These are phyloP conservation scores for Congeria kusceri DNA, from an alignment of 2,888 invertebrate species.

Conservation along the genomic window DNA sequence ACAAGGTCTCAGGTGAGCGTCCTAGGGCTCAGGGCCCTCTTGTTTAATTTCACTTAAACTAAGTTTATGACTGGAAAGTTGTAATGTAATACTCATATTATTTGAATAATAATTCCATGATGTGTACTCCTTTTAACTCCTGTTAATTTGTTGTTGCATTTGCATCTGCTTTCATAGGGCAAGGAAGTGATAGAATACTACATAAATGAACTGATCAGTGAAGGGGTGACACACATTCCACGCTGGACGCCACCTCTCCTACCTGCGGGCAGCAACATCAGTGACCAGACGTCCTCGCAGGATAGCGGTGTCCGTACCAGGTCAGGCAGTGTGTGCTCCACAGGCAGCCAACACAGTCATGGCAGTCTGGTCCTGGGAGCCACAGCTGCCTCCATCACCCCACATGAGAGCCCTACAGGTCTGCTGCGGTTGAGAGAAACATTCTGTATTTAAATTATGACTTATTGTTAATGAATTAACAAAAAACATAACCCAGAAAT, in stretches of 20 bases:
- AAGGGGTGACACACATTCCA: slow-evolving; percentile 90
- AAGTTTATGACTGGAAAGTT: no score
- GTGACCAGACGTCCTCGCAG: slow-evolving; percentile 67
- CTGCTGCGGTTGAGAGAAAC: no score
- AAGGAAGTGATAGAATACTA: slow-evolving; percentile 97
- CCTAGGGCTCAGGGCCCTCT: no score
- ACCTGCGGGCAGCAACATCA: no score
- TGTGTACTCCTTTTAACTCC: no score
- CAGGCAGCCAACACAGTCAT: slow-evolving; percentile 71
- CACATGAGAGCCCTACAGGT: slow-evolving; percentile 1
- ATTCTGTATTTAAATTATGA: no score
- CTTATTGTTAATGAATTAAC: no score
- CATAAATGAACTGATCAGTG: slow-evolving; percentile 91
- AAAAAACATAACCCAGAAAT: no score
- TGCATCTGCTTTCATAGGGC: slow-evolving; percentile 87
- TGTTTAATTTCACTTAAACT: no score
- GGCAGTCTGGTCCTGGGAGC: slow-evolving; percentile 85
- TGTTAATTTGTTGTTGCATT: background rate
- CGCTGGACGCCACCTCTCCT: slow-evolving; percentile 87
- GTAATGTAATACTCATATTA: no score
- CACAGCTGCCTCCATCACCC: slow-evolving; percentile 80
- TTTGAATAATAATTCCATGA: no score
- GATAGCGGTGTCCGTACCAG: slow-evolving; percentile 79
- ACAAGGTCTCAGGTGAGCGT: no score
- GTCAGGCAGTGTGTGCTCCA: slow-evolving; percentile 76